Percentiles rank a stretch among this genome's conserved stretches.
Evolutionary conservation across 2,797 vertebrate genomes (phyloP).

Genomic region (Alcedo quadribrachys): DNA sequence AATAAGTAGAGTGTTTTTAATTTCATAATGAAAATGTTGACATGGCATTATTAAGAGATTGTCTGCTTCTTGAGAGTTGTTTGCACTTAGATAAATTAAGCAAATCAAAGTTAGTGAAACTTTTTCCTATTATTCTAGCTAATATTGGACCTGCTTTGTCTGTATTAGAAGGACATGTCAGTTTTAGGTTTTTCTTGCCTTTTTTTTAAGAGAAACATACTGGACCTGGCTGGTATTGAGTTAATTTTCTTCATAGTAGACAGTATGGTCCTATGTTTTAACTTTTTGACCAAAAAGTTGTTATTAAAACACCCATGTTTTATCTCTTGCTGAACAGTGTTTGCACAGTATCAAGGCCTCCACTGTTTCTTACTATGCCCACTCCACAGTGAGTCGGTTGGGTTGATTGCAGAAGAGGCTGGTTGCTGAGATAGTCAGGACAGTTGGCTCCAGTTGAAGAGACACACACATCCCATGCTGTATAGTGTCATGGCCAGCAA

Average conservation of each 20-base stretch:
- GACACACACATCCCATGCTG: rapidly evolving
- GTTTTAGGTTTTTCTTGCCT: neutral
- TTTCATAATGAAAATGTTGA: neutral
- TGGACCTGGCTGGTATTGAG: neutral
- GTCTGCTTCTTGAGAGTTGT: neutral
- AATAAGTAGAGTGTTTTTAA: neutral
- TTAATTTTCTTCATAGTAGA: neutral
- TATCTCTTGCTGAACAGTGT: neutral
- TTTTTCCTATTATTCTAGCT: neutral
- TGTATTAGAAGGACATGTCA: neutral
- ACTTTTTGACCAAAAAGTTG: neutral
- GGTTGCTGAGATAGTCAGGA: rapidly evolving
- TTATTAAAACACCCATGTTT: neutral
- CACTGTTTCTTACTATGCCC: neutral
- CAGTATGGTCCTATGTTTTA: neutral
- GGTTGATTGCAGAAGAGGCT: neutral
- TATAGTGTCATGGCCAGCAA: neutral
- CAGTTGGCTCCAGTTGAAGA: neutral
- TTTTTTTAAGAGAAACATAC: neutral
- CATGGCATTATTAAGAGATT: neutral
- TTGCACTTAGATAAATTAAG: neutral
- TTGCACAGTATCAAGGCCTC: rapidly evolving
- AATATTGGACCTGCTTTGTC: neutral
- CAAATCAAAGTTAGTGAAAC: neutral
- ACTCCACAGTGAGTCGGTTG: rapidly evolving